phyloP scores from a whole-genome alignment of 2,113 vertebrate species.

The Stigmatopora argus region DNA sequence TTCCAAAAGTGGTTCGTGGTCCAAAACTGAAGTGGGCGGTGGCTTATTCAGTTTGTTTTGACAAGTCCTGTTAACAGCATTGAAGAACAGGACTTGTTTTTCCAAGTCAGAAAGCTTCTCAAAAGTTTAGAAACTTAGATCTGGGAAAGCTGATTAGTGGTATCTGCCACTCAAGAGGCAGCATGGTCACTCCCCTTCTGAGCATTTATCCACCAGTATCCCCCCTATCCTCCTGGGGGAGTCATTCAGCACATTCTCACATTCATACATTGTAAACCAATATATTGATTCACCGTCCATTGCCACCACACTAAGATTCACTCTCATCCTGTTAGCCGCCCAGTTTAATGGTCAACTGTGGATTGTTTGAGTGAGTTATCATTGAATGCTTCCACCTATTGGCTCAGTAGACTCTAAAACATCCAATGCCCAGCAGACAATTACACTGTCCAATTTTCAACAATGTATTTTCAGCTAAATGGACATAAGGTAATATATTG shows the following conservation, averaged over 20 bases:
- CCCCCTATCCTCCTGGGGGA: conserved; percentile 34
- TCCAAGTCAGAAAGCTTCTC: not conserved
- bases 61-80: too few species aligned
- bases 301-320: conserved; percentile 35
- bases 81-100: too few species aligned
- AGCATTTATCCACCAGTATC: conserved; percentile 25
- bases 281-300: conserved; percentile 62
- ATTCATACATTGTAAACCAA: conserved; percentile 48
- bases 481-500: conserved; percentile 53
- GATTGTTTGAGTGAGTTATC: conserved; percentile 66
- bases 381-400: conserved; percentile 34
- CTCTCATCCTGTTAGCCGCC: conserved; percentile 6
- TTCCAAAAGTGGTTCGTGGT: too few species aligned
- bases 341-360: conserved; percentile 50
- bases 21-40: too few species aligned
- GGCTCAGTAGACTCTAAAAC: conserved; percentile 28
- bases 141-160: not conserved
- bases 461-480: conserved; percentile 63
- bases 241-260: conserved; percentile 32
- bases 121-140: not conserved
- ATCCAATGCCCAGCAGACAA: conserved; percentile 58
- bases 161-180: conserved; percentile 7
- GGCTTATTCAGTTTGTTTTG: too few species aligned
- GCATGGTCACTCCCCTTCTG: not conserved
- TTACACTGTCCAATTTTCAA: conserved; percentile 53